A percentile compares a stretch with the other conserved stretches of the same genome.
phyloP scores from a whole-genome alignment of 2,113 vertebrate species.

The Sander lucioperca region DNA sequence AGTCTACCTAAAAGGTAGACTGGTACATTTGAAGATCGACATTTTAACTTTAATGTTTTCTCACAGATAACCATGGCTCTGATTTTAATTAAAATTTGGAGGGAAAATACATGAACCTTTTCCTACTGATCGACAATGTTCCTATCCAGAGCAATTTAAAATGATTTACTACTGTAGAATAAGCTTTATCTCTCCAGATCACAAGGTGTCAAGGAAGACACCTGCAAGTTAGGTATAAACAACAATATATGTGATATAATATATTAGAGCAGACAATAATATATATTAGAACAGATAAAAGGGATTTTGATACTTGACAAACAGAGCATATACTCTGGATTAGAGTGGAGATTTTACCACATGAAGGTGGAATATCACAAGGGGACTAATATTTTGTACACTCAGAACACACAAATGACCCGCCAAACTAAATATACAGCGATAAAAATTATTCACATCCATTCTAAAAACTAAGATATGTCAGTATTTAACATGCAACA shows the following conservation, averaged over 20 bases:
- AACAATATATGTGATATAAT: neutral
- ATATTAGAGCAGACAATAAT: neutral
- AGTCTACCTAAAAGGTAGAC: too few relatives aligned
- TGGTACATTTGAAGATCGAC: neutral
- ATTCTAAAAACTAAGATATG: constrained; percentile 16
- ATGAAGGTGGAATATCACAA: neutral
- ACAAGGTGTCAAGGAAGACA: neutral
- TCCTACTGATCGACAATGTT: constrained; percentile 3
- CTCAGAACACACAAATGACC: constrained; percentile 31
- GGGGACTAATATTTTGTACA: constrained; percentile 53
- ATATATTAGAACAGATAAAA: too few relatives aligned
- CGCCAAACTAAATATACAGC: neutral
- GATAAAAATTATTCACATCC: constrained; percentile 44
- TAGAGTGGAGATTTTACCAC: neutral
- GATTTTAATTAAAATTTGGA: constrained; percentile 25
- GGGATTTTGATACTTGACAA: too few relatives aligned
- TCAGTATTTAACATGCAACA: constrained; percentile 52
- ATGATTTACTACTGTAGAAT: neutral
- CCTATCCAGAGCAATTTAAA: neutral
- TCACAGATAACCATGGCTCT: too few relatives aligned
- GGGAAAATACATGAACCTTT: constrained; percentile 4
- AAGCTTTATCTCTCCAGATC: neutral
- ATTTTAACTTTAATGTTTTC: too few relatives aligned
- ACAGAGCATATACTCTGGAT: too few relatives aligned
- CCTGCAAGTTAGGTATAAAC: neutral